These are phyloP conservation scores for Incurvaria masculella DNA, from an alignment of 2,888 invertebrate species.

Conservation along the genomic window DNA sequence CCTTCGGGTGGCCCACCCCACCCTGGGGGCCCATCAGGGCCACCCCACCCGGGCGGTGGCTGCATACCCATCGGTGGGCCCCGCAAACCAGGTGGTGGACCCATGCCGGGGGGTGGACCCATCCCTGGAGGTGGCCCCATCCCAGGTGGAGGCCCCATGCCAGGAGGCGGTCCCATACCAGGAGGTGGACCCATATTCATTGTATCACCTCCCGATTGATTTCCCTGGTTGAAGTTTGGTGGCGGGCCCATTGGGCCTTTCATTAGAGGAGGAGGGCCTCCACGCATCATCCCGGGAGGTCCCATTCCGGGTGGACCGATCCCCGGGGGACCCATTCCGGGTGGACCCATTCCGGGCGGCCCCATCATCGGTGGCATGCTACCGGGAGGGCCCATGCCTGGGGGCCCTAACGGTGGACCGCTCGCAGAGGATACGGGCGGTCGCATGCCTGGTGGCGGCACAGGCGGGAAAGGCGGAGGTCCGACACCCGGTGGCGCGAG, in stretches of 20 bases:
- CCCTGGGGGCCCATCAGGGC: conserved; percentile 22
- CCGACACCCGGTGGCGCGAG: conserved; percentile 14
- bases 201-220: conserved; percentile 26
- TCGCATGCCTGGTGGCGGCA: conserved; percentile 13
- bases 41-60: conserved; percentile 25
- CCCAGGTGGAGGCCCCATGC: conserved; percentile 18
- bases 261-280: conserved; percentile 23
- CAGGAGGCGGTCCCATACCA: conserved; percentile 42
- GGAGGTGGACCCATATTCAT: conserved; percentile 32
- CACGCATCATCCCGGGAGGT: conserved; percentile 36
- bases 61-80: conserved; percentile 11
- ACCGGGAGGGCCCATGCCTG: conserved; percentile 17
- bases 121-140: conserved; percentile 16
- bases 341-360: conserved; percentile 28
- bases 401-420: no score
- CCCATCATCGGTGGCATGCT: conserved; percentile 26
- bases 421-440: conserved; percentile 4
- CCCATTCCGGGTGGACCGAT: conserved; percentile 21
- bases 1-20: conserved; percentile 24
- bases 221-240: conserved; percentile 16
- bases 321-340: conserved; percentile 35
- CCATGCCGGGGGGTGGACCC: conserved; percentile 17
- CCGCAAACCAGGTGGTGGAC: conserved; percentile 33
- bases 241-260: conserved; percentile 29
- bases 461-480: conserved; percentile 15